Conservation (phyloP, 2,888 invertebrate species). For the Andricus curvator region DNA sequence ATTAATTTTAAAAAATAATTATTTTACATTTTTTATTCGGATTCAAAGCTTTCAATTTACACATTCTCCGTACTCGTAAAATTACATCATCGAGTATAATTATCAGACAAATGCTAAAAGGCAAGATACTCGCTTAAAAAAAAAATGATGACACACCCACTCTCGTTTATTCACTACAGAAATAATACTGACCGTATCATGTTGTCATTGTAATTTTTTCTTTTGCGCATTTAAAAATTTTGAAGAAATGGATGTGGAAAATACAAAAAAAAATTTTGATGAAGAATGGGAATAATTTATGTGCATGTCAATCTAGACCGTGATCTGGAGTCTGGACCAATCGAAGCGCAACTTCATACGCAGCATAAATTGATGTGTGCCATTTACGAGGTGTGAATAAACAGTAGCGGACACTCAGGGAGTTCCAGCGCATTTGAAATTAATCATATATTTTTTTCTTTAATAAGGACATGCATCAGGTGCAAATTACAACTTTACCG, state of each 20-base stretch:
- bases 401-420: neutral
- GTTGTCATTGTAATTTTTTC: neutral
- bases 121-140: neutral
- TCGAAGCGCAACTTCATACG: constrained; percentile 3
- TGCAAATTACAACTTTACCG: no score
- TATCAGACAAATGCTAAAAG: neutral
- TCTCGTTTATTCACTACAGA: neutral
- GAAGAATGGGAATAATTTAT: neutral
- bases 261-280: no score
- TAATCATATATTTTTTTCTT: neutral
- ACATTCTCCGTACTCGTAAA: neutral
- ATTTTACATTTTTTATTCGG: neutral
- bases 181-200: neutral
- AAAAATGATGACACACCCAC: neutral
- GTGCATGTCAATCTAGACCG: neutral
- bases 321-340: neutral
- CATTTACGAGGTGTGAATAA: neutral
- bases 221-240: neutral
- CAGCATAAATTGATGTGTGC: neutral
- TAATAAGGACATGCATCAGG: no score
- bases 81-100: constrained; percentile 18
- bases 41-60: neutral
- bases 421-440: neutral
- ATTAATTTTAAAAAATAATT: neutral
- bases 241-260: neutral